phyloP scores from a whole-genome alignment of 2,888 invertebrate species.

The Cryptus viduatorius region DNA sequence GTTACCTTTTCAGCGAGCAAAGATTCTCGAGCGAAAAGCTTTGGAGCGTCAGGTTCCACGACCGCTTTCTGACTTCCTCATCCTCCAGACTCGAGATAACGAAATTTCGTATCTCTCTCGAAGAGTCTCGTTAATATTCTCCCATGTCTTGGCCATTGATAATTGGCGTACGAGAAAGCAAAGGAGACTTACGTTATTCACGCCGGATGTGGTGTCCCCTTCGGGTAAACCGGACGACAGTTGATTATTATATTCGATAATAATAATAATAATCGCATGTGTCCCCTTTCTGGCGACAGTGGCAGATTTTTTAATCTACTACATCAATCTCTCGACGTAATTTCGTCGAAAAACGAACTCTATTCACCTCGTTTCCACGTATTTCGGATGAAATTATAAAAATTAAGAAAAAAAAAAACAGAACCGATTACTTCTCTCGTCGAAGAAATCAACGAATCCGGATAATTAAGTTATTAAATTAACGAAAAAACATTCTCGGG shows the following conservation, averaged over 20 bases:
- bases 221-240: constrained; percentile 45
- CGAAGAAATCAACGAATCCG: constrained; percentile 22
- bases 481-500: constrained; percentile 5
- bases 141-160: constrained; percentile 47
- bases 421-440: background rate
- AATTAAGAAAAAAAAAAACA: constrained; percentile 14
- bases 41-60: constrained; percentile 15
- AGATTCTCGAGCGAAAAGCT: constrained; percentile 20
- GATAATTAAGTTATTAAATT: constrained; percentile 64
- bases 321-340: constrained; percentile 49
- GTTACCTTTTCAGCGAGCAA: constrained; percentile 5
- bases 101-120: constrained; percentile 30
- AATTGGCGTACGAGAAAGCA: constrained; percentile 48
- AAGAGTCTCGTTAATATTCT: constrained; percentile 46
- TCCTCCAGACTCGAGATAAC: constrained; percentile 33
- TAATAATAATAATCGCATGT: constrained; percentile 67
- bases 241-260: constrained; percentile 64
- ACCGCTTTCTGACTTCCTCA: background rate
- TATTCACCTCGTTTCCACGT: constrained; percentile 22
- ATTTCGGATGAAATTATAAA: constrained; percentile 19
- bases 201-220: constrained; percentile 60
- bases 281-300: constrained; percentile 51
- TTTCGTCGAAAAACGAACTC: background rate
- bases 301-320: constrained; percentile 60
- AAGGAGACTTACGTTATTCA: constrained; percentile 7